Conservation (phyloP, 2,888 invertebrate genomes). For the Lottia scabra region DNA sequence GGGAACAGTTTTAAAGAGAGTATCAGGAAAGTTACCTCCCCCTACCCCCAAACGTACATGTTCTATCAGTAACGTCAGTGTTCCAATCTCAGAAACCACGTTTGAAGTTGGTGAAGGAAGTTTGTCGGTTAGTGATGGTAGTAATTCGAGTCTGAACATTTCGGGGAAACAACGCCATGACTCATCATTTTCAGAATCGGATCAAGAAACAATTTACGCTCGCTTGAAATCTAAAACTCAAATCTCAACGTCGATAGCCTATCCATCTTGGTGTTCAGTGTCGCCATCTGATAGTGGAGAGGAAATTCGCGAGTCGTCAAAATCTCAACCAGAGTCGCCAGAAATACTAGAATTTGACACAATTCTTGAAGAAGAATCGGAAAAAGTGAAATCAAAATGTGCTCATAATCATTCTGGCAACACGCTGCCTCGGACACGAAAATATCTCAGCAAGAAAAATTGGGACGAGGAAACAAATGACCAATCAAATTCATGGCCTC, state of each 20-base stretch:
- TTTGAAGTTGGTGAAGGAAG: conserved; percentile 9
- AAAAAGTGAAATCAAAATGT: background rate
- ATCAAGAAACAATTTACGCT: conserved; percentile 58
- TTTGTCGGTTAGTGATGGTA: conserved; percentile 32
- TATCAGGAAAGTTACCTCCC: conserved; percentile 17
- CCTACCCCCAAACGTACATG: conserved; percentile 23
- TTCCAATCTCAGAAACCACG: conserved; percentile 1
- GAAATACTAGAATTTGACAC: background rate
- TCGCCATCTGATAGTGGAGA: conserved; percentile 18
- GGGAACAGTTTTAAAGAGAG: conserved; percentile 40
- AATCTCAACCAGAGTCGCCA: background rate
- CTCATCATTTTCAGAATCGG: conserved; percentile 56
- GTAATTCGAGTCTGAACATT: conserved; percentile 19
- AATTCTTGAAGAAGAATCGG: background rate
- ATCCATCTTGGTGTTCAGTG: conserved; percentile 56
- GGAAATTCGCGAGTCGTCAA: background rate
- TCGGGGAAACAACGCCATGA: conserved; percentile 12
- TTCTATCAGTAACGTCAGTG: conserved; percentile 7
- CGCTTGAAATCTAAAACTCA: conserved; percentile 56
- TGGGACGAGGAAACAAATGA: conserved; percentile 22
- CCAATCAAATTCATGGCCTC: conserved; percentile 56
- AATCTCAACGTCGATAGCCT: conserved; percentile 48
- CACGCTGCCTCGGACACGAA: conserved; percentile 25
- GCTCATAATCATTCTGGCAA: conserved; percentile 30
- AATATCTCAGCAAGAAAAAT: conserved; percentile 26